Evolutionary conservation across 2,888 invertebrate species (phyloP), one percentile per base, ranked within the genome.

Genomic region (Chydorus sphaericus): DNA sequence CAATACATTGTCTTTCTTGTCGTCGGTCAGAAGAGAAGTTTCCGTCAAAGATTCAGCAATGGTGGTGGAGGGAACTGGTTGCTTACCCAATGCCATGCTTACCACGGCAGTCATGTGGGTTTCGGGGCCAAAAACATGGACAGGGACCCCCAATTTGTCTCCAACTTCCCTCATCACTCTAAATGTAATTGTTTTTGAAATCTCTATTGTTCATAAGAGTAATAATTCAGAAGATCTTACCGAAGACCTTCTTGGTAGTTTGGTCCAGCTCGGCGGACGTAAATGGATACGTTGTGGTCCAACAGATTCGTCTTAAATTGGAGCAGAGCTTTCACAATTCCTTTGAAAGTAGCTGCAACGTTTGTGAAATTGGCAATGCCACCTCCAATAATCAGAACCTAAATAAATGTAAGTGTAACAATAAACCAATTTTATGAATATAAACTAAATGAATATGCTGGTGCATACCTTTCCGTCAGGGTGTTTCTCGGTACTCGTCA

Each of bases 291-390:
- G 63, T 89, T 85, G 71, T 92, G 86, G 63, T 96, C 91, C 1
- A 88, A 79, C 54, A 98, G 75, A 61, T 85, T 83, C 50, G 85
- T 83, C 69, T 92, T 91, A 73, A 83, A 97, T 65, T 94, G 89
- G 64, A 90, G 83, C 11, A 98, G 78, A 0, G 98, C 97, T 18
- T 90, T 86, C 53, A 97, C 94, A 66, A 98, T 99, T 54, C 98
- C 98, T 67, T 94, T 86, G 76, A 98, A 99, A 1, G 98, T 98
- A 60, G 96, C 90, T 0, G 98, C 98, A 1, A 98, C 98, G 74
- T 98, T 99, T 4, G 98, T 98, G 73, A 99, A 98, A 75, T 98
- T 98, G 2, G 98, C 98, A 64, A 98, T 99, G 58, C 97, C 97
- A 26, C 98, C 98, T 55, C 98, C 98, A 62, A 94, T 92, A 59